Evolutionary conservation across 2,113 vertebrate species (phyloP).

Genomic region (Rhinolophus sinicus): DNA sequence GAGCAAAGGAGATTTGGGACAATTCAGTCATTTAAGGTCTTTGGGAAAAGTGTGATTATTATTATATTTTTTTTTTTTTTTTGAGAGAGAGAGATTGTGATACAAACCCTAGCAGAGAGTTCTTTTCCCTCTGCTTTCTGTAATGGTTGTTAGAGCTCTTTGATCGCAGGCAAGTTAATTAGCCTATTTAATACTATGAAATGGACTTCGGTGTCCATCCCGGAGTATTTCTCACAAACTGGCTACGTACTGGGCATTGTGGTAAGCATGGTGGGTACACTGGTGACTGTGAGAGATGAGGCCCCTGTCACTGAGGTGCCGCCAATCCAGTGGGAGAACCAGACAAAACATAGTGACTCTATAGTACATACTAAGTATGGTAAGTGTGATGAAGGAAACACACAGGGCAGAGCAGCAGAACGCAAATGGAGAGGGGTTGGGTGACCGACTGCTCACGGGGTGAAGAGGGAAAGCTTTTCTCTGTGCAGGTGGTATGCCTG

Average conservation of each 20-base stretch:
- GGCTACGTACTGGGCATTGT: neutral
- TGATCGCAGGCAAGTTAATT: neutral
- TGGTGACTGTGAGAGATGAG: neutral
- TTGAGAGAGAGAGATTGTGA: neutral
- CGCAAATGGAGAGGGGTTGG: neutral
- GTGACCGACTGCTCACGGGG: too few species aligned
- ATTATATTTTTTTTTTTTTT: neutral
- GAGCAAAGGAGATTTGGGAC: neutral
- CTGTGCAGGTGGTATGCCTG: neutral
- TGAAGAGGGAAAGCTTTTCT: neutral
- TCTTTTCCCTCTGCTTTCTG: neutral
- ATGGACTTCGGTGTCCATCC: neutral
- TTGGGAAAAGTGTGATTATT: neutral
- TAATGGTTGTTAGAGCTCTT: neutral
- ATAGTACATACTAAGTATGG: neutral
- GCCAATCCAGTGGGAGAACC: neutral
- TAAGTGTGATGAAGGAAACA: neutral
- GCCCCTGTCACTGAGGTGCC: neutral
- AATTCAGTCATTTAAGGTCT: slow-evolving; percentile 36
- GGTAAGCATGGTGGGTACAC: neutral
- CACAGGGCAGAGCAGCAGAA: neutral
- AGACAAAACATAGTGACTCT: neutral
- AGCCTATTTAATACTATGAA: slow-evolving; percentile 6
- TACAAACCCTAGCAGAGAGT: neutral
- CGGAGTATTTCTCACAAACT: neutral